Conservation (phyloP, 2,888 invertebrate genomes). For the Rhopalosiphum nymphaeae region DNA sequence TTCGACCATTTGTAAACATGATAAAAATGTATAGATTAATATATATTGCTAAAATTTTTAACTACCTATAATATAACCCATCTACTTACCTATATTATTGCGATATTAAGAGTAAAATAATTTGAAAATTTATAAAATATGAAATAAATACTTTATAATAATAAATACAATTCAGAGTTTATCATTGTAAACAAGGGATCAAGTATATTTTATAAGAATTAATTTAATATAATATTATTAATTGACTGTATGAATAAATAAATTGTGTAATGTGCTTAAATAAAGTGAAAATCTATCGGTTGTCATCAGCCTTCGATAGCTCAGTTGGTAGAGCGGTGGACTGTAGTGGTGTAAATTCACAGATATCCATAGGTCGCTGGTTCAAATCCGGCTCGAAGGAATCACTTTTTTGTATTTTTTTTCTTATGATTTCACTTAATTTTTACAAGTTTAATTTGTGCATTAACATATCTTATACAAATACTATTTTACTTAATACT, state of each 20-base stretch:
- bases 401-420: conserved; percentile 45
- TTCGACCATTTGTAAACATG: too few relatives aligned
- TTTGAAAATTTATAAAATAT: too few relatives aligned
- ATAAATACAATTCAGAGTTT: too few relatives aligned
- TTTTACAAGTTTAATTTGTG: not conserved
- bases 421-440: not conserved
- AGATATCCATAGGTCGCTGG: conserved; percentile 69
- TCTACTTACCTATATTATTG: too few relatives aligned
- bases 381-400: conserved; percentile 69
- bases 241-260: not conserved
- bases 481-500: not conserved
- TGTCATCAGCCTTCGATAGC: conserved; percentile 67
- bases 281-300: rapidly evolving
- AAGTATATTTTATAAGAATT: not conserved
- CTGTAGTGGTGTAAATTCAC: conserved; percentile 67
- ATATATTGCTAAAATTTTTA: too few relatives aligned
- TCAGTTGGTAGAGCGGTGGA: conserved; percentile 70
- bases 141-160: too few relatives aligned
- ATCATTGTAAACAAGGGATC: not conserved
- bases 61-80: too few relatives aligned
- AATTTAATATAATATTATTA: not conserved
- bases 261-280: not conserved
- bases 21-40: too few relatives aligned
- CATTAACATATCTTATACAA: not conserved
- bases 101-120: too few relatives aligned